Base-by-base conservation (phyloP, 2,113 vertebrate species). In the Oncorhynchus clarkii region DNA sequence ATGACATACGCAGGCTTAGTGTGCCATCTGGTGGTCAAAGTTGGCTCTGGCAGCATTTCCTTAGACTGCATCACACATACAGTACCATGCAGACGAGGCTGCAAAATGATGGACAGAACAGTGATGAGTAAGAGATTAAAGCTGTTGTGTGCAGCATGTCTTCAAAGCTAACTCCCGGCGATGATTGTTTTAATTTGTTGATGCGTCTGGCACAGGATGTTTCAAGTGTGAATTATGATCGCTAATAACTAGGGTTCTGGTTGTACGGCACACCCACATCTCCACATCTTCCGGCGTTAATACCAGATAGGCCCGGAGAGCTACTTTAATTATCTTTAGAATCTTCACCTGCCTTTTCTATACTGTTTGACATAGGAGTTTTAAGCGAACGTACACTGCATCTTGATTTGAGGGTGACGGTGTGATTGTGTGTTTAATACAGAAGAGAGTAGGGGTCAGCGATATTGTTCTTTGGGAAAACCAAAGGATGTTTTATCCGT, bases 401-500 rank as follows among this genome's bases (percentile, higher is more conserved):
- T 91, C 92, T 92, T 93, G 90, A 92, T 92, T 90, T 93, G 89
- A 93, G 92, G 91, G 93, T 91, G 93, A 92, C 91, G 92, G 86
- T 91, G 93, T 90, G 93, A 91, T 92, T 67, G 93, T 92, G 93
- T 93, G 90, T 91, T 90, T 92, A 89, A 90, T 89, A 89, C 91
- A 90, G 90, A 92, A 92, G 84, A 88, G 89, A 79, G 92, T 93
- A 86, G 86, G 89, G 90, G 91, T 93, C 93, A 93, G 93, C 95
- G 93, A 97, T 96, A 94, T 95, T 96, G 93, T 93, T 94, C 93
- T 92, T 93, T 88, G 92, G 89, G 89, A 94, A 84, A 93, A 90
- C 91, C 91, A 94, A 95, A 93, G 94, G 93, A 94, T 95, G 95
- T 95, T 95, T 95, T 89, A 94, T 93, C 93, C 92, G 90, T 96